Evolutionary conservation across 2,797 vertebrate species (phyloP), one percentile per base, ranked within the genome.

Genomic region (Poecile montanus): DNA sequence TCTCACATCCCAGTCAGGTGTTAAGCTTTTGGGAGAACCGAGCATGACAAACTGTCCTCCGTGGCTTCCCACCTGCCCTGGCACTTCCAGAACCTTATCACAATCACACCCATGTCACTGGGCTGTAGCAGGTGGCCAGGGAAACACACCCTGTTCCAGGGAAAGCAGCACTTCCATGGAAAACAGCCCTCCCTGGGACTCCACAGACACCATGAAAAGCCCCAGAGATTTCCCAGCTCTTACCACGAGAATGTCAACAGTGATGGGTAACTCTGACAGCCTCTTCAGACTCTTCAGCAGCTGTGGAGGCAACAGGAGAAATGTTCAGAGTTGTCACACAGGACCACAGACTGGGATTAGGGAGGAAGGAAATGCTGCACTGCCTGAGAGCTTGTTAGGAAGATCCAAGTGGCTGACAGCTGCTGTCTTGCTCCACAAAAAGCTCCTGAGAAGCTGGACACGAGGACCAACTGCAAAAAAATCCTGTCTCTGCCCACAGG

Each of bases 211-310:
- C 0, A 34, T 3, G 72, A 10, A 71, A 77, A 84, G 21, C 2
- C 7, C 3, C 25, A 88, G 72, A 81, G 54, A 80, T n/a, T 73
- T 87, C 74, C 73, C 91, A 92, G 76, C 70, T 95, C 98, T 99
- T 98, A 99, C 99, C 99, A 99, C 99, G 58, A 99, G 98, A 84
- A 99, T 99, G 76, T 99, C 99, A 97, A 99, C 98, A 4, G 99
- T 99, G 97, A 99, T 99, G 45, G 99, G 99, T 92, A 99, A 97
- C 47, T 99, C 98, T 21, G 98, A 98, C 89, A 99, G 98, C 92
- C 98, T 98, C 97, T 98, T 99, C 77, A 99, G 98, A 65, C 99
- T 99, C 94, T 99, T 99, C 88, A 99, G 94, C 44, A 99, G 97
- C 99, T 99, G 96, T 36, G 89, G 85, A 97, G 74, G 95, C 61